A percentile compares a stretch with the other conserved stretches of the same genome.
Evolutionary conservation across 2,113 vertebrate species (phyloP).

Genomic region (Canis aureus): DNA sequence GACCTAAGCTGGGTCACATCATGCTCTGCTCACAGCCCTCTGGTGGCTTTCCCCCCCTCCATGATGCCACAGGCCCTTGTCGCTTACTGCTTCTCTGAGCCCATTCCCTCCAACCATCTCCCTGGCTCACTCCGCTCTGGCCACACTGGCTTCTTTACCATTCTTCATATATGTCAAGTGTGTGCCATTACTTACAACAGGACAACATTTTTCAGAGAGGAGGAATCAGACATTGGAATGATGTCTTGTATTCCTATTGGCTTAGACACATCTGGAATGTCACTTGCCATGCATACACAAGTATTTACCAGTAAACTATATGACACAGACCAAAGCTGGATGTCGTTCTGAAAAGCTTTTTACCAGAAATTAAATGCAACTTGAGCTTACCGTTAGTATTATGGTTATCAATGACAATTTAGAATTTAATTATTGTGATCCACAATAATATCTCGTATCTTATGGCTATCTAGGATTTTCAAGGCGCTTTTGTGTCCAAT

Average conservation of each 20-base stretch:
- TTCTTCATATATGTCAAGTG: not conserved
- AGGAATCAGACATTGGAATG: not conserved
- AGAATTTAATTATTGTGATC: constrained; percentile 10
- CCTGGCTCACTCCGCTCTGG: not conserved
- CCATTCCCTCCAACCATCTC: not conserved
- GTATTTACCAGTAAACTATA: constrained; percentile 24
- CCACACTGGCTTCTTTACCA: not conserved
- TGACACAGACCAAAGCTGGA: constrained; percentile 15
- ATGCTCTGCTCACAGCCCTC: not conserved
- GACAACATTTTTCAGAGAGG: not conserved
- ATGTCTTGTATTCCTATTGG: not conserved
- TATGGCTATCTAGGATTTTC: not conserved
- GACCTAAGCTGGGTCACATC: not conserved
- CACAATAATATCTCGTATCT: not conserved
- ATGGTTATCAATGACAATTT: not conserved
- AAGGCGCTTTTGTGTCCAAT: not conserved
- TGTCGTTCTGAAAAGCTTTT: constrained; percentile 37
- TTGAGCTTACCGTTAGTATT: not conserved
- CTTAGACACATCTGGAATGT: not conserved
- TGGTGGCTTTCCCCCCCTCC: not conserved
- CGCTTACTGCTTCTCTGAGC: not conserved
- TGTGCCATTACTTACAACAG: not conserved
- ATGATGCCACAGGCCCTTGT: not conserved
- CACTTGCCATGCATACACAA: not conserved
- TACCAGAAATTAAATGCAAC: not conserved